Percentiles rank a stretch among this genome's conserved stretches.
Evolutionary conservation across 2,113 vertebrate genomes (phyloP).

Genomic region (Boleophthalmus pectinirostris): DNA sequence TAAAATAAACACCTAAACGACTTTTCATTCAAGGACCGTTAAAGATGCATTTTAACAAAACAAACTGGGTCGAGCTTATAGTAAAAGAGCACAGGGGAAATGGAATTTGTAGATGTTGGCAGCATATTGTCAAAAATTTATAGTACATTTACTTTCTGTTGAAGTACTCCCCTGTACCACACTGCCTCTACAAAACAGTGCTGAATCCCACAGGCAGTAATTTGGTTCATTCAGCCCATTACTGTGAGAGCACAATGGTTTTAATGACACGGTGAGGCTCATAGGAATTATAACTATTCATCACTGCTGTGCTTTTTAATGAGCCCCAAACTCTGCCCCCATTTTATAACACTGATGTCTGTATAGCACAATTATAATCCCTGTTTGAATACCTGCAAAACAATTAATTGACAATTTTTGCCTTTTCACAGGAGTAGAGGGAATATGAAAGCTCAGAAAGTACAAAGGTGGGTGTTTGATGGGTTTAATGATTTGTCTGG

Average conservation of each 20-base stretch:
- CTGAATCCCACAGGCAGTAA: not conserved
- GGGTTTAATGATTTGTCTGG: not conserved
- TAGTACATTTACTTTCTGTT: not conserved
- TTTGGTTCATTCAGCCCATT: not conserved
- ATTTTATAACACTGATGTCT: not conserved
- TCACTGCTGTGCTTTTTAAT: not conserved
- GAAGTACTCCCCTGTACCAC: not conserved
- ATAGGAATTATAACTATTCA: slow-evolving; percentile 8
- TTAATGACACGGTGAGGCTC: slow-evolving; percentile 4
- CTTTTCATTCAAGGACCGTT: too few relatives aligned
- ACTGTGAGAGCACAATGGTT: not conserved
- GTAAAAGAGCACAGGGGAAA: not conserved
- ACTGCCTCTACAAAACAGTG: not conserved
- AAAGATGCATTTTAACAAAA: too few relatives aligned
- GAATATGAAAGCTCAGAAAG: not conserved
- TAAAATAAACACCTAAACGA: too few relatives aligned
- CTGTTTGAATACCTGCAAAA: not conserved
- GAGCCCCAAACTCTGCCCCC: not conserved
- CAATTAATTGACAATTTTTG: not conserved
- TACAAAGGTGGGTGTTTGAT: slow-evolving; percentile 5
- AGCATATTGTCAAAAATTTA: not conserved
- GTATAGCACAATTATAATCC: not conserved
- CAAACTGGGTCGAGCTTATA: too few relatives aligned
- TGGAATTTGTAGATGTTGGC: too few relatives aligned
- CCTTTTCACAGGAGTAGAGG: not conserved